Evolutionary conservation across 2,113 vertebrate species (phyloP).

Genomic region (Grammomys surdaster): DNA sequence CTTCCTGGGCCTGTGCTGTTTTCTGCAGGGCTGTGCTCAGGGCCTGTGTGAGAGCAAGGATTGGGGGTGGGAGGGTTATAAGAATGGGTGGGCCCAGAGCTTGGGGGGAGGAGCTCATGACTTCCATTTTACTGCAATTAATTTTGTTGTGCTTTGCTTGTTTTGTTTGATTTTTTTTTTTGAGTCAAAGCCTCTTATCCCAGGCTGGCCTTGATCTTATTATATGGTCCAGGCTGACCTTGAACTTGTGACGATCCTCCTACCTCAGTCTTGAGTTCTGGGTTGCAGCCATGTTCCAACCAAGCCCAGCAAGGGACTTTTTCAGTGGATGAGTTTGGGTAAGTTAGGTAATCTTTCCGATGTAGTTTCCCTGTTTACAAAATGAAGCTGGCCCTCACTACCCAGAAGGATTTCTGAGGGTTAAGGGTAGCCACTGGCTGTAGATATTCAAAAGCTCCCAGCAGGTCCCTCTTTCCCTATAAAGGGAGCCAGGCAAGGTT

Average conservation of each 20-base stretch:
- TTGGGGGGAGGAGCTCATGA: neutral
- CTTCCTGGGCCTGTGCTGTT: neutral
- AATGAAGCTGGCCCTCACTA: neutral
- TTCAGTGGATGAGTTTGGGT: neutral
- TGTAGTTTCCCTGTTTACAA: neutral
- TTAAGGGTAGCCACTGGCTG: neutral
- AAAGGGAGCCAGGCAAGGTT: neutral
- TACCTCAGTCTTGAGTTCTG: neutral
- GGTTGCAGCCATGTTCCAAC: neutral
- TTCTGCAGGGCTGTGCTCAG: neutral
- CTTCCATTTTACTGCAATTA: neutral
- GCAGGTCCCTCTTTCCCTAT: neutral
- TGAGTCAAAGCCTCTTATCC: neutral
- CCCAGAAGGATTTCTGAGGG: neutral
- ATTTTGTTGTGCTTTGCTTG: neutral
- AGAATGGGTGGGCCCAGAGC: neutral
- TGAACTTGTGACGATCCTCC: neutral
- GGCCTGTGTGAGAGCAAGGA: neutral
- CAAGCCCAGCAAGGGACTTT: neutral
- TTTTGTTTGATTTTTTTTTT: neutral
- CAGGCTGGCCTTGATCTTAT: neutral
- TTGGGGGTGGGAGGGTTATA: neutral
- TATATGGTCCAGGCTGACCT: neutral
- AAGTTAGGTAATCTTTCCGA: constrained; percentile 1
- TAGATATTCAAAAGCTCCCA: neutral